A percentile compares a stretch with the other conserved stretches of the same genome.
Evolutionary conservation across 2,797 vertebrate genomes (phyloP).

Genomic region (Dicrostonyx torquatus): DNA sequence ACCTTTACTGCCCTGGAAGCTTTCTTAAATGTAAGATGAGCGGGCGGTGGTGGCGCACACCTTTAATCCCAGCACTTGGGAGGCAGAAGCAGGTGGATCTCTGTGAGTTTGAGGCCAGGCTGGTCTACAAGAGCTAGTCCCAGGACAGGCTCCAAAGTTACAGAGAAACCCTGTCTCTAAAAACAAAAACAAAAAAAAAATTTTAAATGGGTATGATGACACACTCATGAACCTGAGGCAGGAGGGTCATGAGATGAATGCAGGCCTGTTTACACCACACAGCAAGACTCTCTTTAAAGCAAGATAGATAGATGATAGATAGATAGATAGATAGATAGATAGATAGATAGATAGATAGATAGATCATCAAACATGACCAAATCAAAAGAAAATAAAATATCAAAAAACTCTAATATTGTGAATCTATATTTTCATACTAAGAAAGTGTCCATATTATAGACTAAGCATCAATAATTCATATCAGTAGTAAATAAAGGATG

Average conservation of each 20-base stretch:
- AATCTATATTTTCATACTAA: background rate
- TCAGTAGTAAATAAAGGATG: background rate
- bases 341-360: no score
- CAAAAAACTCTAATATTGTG: background rate
- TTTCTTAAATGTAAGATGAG: background rate
- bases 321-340: background rate
- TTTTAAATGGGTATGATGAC: no score
- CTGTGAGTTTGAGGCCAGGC: no score
- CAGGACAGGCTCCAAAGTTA: no score
- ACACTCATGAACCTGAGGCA: background rate
- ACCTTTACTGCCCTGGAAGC: background rate
- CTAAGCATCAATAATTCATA: background rate
- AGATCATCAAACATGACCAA: background rate
- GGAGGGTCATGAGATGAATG: no score
- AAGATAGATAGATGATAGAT: background rate
- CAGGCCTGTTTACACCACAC: background rate
- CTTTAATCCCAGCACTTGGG: background rate
- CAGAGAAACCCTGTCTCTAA: no score
- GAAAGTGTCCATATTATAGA: background rate
- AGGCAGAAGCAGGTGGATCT: no score
- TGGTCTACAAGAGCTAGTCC: no score
- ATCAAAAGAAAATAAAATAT: background rate
- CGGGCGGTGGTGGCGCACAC: rapidly evolving
- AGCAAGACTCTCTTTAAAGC: background rate
- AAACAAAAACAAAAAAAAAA: no score